Percentiles rank a stretch among this genome's conserved stretches.
Evolutionary conservation across 1,140 invertebrate genomes (phyloP).

Genomic region (Meloidogyne exigua): DNA sequence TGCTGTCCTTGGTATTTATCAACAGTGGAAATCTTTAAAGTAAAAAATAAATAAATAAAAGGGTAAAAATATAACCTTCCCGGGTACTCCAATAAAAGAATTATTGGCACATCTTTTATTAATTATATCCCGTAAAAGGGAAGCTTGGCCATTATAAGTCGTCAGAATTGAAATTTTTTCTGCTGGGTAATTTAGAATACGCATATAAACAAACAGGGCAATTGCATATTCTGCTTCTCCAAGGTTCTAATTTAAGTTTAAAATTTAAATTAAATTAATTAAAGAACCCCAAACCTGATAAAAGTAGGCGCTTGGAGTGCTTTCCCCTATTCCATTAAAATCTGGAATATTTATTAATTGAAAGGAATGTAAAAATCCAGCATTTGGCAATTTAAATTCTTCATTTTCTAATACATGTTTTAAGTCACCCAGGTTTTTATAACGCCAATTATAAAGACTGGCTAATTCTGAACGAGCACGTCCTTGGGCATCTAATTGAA

Average conservation of each 20-base stretch:
- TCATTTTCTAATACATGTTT: constrained; percentile 77
- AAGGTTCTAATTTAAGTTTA: constrained; percentile 74
- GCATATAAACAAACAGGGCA: constrained; percentile 97
- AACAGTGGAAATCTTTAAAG: constrained; percentile 76
- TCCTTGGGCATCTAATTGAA: constrained; percentile 10
- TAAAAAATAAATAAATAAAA: no score
- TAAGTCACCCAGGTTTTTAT: constrained; percentile 89
- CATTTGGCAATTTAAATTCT: constrained; percentile 85
- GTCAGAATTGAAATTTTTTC: constrained; percentile 97
- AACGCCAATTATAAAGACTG: constrained; percentile 93
- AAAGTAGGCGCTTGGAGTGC: constrained; percentile 95
- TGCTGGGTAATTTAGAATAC: constrained; percentile 91
- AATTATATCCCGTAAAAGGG: constrained; percentile 91
- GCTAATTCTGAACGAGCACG: constrained; percentile 73
- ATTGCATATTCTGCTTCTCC: constrained; percentile 98
- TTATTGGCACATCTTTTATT: constrained; percentile 89
- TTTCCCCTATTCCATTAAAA: constrained; percentile 93
- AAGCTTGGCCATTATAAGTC: constrained; percentile 98
- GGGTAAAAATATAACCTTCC: constrained; percentile 74
- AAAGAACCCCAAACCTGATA: no score
- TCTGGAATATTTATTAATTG: constrained; percentile 94
- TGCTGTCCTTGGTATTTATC: constrained; percentile 99
- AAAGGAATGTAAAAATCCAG: constrained; percentile 87
- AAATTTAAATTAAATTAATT: no score
- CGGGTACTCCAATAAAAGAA: constrained; percentile 89